Evolutionary conservation across 2,113 vertebrate genomes (phyloP).

Genomic region (Urocynchramus pylzowi): DNA sequence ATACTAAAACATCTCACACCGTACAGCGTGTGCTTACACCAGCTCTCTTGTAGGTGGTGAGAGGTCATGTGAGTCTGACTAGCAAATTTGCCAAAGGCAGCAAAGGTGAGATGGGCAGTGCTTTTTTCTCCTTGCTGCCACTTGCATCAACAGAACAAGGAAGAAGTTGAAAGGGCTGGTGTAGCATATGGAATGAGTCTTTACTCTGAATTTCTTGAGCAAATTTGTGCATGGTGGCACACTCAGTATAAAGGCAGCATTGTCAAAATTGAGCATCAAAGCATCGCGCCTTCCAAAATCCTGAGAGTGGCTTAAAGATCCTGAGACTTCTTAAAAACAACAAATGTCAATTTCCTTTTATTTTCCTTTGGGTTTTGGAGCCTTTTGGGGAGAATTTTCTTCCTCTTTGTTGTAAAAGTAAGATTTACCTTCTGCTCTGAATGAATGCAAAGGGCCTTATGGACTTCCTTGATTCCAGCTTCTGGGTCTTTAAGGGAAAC

Average conservation of each 20-base stretch:
- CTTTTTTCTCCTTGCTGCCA: neutral
- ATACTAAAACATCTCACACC: neutral
- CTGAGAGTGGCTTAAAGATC: slow-evolving; percentile 1
- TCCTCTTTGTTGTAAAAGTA: slow-evolving; percentile 31
- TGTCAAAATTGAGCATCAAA: slow-evolving; percentile 34
- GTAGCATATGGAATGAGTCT: neutral
- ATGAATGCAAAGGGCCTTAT: neutral
- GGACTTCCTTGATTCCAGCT: slow-evolving; percentile 26
- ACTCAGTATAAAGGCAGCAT: neutral
- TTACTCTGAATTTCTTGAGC: neutral
- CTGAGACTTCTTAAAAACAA: slow-evolving; percentile 23
- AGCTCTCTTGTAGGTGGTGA: neutral
- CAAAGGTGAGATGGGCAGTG: neutral
- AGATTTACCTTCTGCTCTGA: slow-evolving; percentile 27
- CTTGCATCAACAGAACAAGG: neutral
- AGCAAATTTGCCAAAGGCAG: neutral
- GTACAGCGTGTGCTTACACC: accelerated
- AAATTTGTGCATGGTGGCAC: neutral
- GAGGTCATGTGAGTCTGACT: neutral
- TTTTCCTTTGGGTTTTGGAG: slow-evolving; percentile 38
- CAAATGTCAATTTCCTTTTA: slow-evolving; percentile 34
- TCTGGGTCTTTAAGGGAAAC: slow-evolving; percentile 50
- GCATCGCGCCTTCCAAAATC: neutral
- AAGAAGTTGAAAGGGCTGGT: neutral
- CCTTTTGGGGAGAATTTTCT: slow-evolving; percentile 18